These are phyloP conservation scores for Brachionus rubens DNA, from an alignment of 1,140 invertebrate genomes.

Conservation along the genomic window DNA sequence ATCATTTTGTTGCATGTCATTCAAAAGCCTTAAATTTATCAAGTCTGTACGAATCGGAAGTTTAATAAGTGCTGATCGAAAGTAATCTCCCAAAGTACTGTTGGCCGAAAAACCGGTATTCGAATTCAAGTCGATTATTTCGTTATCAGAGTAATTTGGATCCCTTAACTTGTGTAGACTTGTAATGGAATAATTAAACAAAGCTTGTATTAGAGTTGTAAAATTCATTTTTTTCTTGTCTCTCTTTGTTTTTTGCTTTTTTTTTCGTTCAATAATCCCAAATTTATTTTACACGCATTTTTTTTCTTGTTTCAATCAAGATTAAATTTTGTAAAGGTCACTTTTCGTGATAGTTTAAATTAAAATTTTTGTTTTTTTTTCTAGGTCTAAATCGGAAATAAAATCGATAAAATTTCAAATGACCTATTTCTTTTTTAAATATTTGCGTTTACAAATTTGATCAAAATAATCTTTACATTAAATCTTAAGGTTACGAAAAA, in stretches of 20 bases:
- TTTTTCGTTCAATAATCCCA: too few relatives aligned
- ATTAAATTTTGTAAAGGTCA: constrained; percentile 11
- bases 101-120: neutral
- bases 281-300: neutral
- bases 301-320: neutral
- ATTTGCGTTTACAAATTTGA: too few relatives aligned
- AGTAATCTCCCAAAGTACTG: neutral
- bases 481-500: too few relatives aligned
- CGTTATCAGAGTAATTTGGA: neutral
- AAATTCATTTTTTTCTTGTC: constrained; percentile 46
- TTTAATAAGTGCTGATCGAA: neutral
- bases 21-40: neutral
- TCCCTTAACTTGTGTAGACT: constrained; percentile 11
- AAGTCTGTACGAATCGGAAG: neutral
- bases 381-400: constrained; percentile 8
- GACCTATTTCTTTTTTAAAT: constrained; percentile 22
- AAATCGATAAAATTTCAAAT: constrained; percentile 6
- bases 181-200: constrained; percentile 17
- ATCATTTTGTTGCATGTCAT: neutral
- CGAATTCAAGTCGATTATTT: neutral
- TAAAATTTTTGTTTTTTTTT: neutral
- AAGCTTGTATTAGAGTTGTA: neutral
- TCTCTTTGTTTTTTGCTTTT: too few relatives aligned
- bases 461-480: too few relatives aligned
- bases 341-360: neutral